Evolutionary conservation across 1,140 invertebrate genomes (phyloP).

Genomic region (Artemia franciscana): DNA sequence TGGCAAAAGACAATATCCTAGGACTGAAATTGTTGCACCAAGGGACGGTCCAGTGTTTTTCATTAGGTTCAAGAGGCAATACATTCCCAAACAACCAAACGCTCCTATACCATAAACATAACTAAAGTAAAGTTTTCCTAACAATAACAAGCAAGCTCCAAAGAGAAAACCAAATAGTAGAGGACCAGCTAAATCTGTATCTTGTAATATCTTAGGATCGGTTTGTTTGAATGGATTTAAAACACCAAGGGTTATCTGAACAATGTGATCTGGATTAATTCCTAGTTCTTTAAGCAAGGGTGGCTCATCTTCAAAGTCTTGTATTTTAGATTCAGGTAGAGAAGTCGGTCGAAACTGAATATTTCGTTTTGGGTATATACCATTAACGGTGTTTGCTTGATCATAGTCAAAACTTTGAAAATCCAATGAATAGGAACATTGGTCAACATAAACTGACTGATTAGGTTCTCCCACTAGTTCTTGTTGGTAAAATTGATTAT

Average conservation of each 20-base stretch:
- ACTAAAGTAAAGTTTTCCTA: constrained; percentile 55
- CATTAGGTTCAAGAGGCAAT: constrained; percentile 68
- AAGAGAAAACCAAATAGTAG: constrained; percentile 75
- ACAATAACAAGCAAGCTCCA: constrained; percentile 39
- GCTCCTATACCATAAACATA: constrained; percentile 89
- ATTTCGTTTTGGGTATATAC: no score
- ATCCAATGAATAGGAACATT: no score
- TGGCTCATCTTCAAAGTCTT: no score
- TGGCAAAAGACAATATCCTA: constrained; percentile 84
- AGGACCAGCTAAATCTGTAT: constrained; percentile 83
- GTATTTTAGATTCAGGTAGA: no score
- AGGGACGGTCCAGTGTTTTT: constrained; percentile 51
- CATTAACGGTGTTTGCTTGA: no score
- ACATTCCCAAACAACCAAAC: constrained; percentile 77
- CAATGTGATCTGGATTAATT: no score
- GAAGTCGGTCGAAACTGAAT: no score
- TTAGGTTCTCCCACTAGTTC: no score
- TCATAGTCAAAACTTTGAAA: no score
- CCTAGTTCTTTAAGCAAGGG: no score
- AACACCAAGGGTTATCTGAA: constrained; percentile 63
- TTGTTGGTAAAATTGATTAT: no score
- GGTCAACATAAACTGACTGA: no score
- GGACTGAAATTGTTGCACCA: constrained; percentile 62
- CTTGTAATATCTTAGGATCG: constrained; percentile 50
- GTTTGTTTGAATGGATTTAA: constrained; percentile 57